phyloP scores from a whole-genome alignment of 2,797 vertebrate genomes.

The Lacerta agilis region DNA sequence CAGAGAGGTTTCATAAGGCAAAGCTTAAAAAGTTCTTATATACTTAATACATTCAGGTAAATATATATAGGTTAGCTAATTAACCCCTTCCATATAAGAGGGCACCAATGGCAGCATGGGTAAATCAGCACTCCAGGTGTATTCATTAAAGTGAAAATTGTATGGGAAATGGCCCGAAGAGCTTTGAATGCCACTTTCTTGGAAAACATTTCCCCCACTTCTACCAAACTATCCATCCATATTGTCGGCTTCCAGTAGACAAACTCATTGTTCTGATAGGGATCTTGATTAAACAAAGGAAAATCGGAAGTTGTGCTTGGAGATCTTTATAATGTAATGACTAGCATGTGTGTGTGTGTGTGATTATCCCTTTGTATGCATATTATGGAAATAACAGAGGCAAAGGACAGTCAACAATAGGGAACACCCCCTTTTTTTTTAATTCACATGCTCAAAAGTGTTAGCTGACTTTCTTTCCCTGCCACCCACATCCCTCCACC shows the following conservation, averaged over 20 bases:
- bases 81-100: too few relatives aligned
- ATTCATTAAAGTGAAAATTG: background rate
- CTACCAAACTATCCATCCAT: background rate
- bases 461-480: background rate
- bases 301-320: slow-evolving; percentile 30
- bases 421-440: slow-evolving; percentile 28
- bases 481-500: background rate
- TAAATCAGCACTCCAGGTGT: background rate
- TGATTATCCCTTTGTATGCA: slow-evolving; percentile 45
- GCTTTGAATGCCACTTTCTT: background rate
- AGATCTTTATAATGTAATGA: slow-evolving; percentile 28
- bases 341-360: background rate
- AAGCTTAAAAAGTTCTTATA: too few relatives aligned
- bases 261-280: slow-evolving; percentile 22
- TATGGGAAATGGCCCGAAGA: background rate
- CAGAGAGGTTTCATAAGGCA: too few relatives aligned
- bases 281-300: slow-evolving; percentile 48
- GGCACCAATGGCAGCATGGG: background rate
- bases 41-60: too few relatives aligned
- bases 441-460: slow-evolving; percentile 11
- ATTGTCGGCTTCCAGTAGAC: background rate
- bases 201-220: background rate
- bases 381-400: slow-evolving; percentile 20
- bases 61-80: too few relatives aligned
- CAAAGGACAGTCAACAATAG: slow-evolving; percentile 24